A percentile compares a stretch with the other conserved stretches of the same genome.
These are phyloP conservation scores for Lepeophtheirus nordmannii DNA, from an alignment of 2,888 invertebrate species.

Conservation along the genomic window DNA sequence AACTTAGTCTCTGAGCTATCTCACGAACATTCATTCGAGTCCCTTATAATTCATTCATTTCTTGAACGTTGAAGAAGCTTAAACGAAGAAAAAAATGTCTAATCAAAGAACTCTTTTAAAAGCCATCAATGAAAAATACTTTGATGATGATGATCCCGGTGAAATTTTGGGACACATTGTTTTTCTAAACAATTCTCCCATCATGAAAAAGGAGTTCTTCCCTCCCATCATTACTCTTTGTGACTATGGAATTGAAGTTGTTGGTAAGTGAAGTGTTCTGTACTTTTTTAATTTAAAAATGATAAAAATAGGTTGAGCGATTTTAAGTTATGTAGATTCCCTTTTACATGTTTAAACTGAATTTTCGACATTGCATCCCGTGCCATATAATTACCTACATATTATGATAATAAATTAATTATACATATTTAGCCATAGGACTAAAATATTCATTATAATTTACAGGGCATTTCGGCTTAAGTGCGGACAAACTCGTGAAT, in stretches of 20 bases:
- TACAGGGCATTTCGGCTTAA: neutral
- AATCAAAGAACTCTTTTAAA: slow-evolving; percentile 4
- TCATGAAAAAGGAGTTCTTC: slow-evolving; percentile 4
- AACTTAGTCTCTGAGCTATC: too few relatives aligned
- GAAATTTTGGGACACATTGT: slow-evolving; percentile 6
- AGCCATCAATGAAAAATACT: slow-evolving; percentile 13
- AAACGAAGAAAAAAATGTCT: too few relatives aligned
- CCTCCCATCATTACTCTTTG: slow-evolving; percentile 17
- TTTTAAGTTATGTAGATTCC: neutral
- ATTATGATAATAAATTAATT: too few relatives aligned
- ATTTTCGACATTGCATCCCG: neutral
- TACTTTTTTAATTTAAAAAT: neutral
- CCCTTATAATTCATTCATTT: too few relatives aligned
- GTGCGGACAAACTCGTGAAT: neutral
- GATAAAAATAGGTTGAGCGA: neutral
- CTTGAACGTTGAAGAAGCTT: too few relatives aligned
- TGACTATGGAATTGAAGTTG: slow-evolving; percentile 7
- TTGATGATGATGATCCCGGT: neutral
- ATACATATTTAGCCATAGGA: neutral
- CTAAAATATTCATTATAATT: neutral
- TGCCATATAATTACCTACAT: neutral
- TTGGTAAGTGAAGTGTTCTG: neutral
- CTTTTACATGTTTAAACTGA: neutral
- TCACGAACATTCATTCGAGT: too few relatives aligned
- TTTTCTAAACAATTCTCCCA: slow-evolving; percentile 13